phyloP scores from a whole-genome alignment of 2,888 invertebrate genomes.

The Cantharis nigra region DNA sequence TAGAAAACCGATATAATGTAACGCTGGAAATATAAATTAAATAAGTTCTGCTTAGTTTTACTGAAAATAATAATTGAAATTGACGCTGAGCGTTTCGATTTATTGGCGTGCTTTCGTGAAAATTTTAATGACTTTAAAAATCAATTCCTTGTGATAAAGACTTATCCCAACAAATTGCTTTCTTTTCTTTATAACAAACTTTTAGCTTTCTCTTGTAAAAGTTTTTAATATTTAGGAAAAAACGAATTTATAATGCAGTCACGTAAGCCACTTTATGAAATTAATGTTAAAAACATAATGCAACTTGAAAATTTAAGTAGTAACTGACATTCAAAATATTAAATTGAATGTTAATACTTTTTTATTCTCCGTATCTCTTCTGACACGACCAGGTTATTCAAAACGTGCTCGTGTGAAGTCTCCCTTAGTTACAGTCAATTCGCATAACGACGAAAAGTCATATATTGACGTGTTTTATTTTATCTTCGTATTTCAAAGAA shows the following conservation, averaged over 20 bases:
- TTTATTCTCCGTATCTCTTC: not conserved
- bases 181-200: not conserved
- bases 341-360: not conserved
- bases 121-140: conserved; percentile 2
- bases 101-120: not conserved
- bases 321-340: not conserved
- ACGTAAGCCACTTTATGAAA: not conserved
- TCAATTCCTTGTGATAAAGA: not conserved
- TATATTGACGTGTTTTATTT: not conserved
- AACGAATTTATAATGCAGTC: not conserved
- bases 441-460: too few relatives aligned
- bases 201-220: not conserved
- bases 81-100: not conserved
- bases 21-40: not conserved
- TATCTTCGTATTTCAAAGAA: too few relatives aligned
- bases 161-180: not conserved
- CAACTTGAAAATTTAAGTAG: not conserved
- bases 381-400: not conserved
- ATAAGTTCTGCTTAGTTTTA: not conserved
- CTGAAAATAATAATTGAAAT: not conserved
- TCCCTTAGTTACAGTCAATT: too few relatives aligned
- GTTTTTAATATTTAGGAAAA: not conserved
- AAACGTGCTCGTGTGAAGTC: too few relatives aligned
- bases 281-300: not conserved
- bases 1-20: not conserved